Percentiles rank a stretch among this genome's conserved stretches.
phyloP scores from a whole-genome alignment of 2,888 invertebrate species.

The Cryptocephalus moraei region DNA sequence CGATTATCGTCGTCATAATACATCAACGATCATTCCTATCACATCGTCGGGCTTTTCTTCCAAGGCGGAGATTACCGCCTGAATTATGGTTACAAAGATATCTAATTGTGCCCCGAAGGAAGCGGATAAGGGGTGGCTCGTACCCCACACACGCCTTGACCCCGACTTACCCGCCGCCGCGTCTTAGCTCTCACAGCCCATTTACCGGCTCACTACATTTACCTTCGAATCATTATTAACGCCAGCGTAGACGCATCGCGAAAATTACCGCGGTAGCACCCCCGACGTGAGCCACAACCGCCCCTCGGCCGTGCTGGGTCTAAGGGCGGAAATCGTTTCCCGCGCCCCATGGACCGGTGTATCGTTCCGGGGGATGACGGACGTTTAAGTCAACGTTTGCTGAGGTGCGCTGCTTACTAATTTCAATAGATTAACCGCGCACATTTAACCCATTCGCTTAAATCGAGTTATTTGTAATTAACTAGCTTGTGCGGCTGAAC shows the following conservation, averaged over 20 bases:
- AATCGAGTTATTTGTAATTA: slow-evolving; percentile 43
- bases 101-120: slow-evolving; percentile 38
- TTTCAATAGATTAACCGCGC: slow-evolving; percentile 42
- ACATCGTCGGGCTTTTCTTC: background rate
- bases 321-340: background rate
- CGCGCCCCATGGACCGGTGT: background rate
- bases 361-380: slow-evolving; percentile 13
- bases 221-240: slow-evolving; percentile 35
- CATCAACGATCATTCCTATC: too few species aligned
- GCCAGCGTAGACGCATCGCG: background rate
- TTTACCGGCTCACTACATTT: slow-evolving; percentile 40
- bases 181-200: slow-evolving; percentile 34
- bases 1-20: too few species aligned
- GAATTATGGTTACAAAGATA: slow-evolving; percentile 48
- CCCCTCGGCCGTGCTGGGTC: background rate
- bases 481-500: slow-evolving; percentile 30
- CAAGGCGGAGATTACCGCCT: slow-evolving; percentile 46
- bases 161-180: slow-evolving; percentile 21
- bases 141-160: slow-evolving; percentile 28
- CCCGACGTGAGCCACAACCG: background rate
- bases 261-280: background rate
- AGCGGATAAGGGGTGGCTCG: slow-evolving; percentile 8
- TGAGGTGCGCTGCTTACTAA: slow-evolving; percentile 40
- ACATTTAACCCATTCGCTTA: slow-evolving; percentile 39
- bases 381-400: slow-evolving; percentile 37